phyloP scores from a whole-genome alignment of 2,797 vertebrate species.

The Allochrocebus solatus region DNA sequence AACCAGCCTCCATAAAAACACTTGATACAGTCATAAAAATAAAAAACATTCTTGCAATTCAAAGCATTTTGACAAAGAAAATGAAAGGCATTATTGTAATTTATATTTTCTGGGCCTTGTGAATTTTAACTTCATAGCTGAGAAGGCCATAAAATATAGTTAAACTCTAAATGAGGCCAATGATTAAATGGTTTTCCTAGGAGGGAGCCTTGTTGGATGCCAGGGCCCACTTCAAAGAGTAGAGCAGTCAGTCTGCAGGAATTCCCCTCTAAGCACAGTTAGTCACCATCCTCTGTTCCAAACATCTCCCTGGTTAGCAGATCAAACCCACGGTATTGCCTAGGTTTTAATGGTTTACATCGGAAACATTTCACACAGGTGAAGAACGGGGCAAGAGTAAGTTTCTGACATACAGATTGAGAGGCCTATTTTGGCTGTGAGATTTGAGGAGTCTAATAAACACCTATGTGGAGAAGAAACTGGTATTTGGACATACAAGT shows the following conservation, averaged over 20 bases:
- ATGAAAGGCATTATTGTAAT: conserved; percentile 24
- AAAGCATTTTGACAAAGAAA: conserved; percentile 49
- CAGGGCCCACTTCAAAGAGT: not conserved
- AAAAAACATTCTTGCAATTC: conserved; percentile 1
- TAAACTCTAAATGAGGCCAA: not conserved
- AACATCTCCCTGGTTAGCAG: not conserved
- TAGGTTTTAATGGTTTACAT: not conserved
- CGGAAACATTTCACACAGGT: not conserved
- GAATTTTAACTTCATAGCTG: not conserved
- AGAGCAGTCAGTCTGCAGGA: not conserved
- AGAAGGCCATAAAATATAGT: conserved; percentile 12
- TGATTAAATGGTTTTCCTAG: not conserved
- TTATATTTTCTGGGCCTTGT: not conserved
- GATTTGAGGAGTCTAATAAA: not conserved
- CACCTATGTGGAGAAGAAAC: not conserved
- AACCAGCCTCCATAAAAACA: not conserved
- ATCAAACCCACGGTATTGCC: not conserved
- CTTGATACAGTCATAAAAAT: conserved; percentile 21
- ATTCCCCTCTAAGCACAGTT: not conserved
- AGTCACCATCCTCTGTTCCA: not conserved
- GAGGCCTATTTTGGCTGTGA: not conserved
- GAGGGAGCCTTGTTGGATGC: not conserved
- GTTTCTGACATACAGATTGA: not conserved
- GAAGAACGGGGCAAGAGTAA: not conserved
- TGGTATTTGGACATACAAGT: not conserved